These are phyloP conservation scores for Cepphus grylle DNA, from an alignment of 2,113 vertebrate species.

Conservation along the genomic window DNA sequence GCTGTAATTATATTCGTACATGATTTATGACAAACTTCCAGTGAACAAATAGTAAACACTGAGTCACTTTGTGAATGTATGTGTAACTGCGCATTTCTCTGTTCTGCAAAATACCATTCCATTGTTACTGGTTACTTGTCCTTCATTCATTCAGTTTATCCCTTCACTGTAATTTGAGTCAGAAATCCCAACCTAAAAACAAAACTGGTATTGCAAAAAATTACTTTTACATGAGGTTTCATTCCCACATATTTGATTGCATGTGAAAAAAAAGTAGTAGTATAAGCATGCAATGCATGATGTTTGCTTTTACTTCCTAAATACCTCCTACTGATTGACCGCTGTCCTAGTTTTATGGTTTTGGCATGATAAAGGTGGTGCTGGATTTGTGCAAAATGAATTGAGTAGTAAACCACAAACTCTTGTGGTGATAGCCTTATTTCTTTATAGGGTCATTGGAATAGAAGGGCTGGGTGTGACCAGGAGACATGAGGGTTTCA, in stretches of 20 bases:
- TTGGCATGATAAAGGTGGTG: neutral
- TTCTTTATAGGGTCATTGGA: neutral
- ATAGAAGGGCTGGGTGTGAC: neutral
- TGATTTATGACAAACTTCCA: neutral
- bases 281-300: neutral
- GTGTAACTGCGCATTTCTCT: neutral
- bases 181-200: neutral
- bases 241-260: neutral
- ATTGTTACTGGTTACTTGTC: neutral
- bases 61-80: neutral
- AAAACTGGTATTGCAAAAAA: neutral
- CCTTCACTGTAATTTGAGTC: neutral
- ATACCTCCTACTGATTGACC: neutral
- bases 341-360: neutral
- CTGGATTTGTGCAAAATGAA: neutral
- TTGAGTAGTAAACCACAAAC: neutral
- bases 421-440: neutral
- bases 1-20: neutral
- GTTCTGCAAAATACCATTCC: neutral
- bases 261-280: neutral
- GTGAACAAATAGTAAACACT: neutral
- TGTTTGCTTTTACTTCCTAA: neutral
- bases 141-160: neutral
- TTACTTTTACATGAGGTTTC: neutral
- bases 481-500: neutral